phyloP scores from a whole-genome alignment of 2,113 vertebrate species.

The Vulpes ferrilata region DNA sequence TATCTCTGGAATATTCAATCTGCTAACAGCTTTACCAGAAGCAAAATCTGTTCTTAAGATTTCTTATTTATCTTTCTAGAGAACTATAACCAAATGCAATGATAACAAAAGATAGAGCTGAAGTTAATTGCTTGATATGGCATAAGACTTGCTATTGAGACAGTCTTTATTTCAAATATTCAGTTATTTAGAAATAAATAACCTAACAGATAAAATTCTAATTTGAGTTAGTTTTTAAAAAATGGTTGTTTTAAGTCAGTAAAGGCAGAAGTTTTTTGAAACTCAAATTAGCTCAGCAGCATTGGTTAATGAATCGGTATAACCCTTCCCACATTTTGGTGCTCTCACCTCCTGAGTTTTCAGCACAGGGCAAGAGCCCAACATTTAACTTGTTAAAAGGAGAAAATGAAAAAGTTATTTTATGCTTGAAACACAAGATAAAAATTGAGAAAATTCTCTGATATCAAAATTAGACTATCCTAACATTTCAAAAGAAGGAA shows the following conservation, averaged over 20 bases:
- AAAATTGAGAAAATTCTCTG: constrained; percentile 26
- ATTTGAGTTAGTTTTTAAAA: constrained; percentile 12
- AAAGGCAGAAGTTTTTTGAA: constrained; percentile 10
- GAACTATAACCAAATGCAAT: neutral
- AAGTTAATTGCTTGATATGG: neutral
- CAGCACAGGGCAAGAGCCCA: neutral
- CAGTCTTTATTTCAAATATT: neutral
- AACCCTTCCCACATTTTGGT: neutral
- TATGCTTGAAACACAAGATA: neutral
- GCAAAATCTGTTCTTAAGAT: neutral
- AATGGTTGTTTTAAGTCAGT: neutral
- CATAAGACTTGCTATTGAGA: neutral
- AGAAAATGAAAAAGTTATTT: neutral
- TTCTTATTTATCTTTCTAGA: neutral
- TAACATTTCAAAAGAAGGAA: neutral
- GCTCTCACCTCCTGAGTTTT: neutral
- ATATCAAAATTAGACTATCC: neutral
- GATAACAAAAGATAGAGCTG: neutral
- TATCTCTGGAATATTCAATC: neutral
- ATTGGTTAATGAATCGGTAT: neutral
- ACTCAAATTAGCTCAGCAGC: neutral
- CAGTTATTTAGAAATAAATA: constrained; percentile 35
- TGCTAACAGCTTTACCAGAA: neutral
- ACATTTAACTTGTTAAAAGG: neutral
- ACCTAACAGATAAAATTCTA: neutral